Evolutionary conservation across 2,797 vertebrate genomes (phyloP), one percentile per base, ranked within the genome.

Genomic region (Platalea minor): DNA sequence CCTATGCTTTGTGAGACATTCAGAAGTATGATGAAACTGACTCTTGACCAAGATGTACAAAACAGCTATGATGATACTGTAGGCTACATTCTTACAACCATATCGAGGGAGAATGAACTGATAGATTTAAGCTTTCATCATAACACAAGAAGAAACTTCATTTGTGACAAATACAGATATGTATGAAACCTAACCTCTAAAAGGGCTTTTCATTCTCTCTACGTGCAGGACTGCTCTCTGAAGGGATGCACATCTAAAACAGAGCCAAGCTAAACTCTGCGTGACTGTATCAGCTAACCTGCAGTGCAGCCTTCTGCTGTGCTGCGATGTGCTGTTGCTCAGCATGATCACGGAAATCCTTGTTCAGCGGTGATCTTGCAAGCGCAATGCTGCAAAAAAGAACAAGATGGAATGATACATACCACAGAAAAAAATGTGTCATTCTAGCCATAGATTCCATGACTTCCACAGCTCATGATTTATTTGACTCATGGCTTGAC

Each of bases 261-360:
- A 68, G 11, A 54, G 33, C 31, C 68, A 84, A 73, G 17, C 10
- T 61, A 33, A 88, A 54, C 46, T 45, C 41, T 11, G 20, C 17
- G 45, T 23, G 56, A 46, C 18, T 17, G 1, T 24, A 56, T 33
- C 28, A 60, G 18, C 97, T 97, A 73, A 98, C 99, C 98, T 99
- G 99, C 94, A 99, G 94, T n/a, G 99, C 99, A 82, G 99, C 99
- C 97, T 99, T 99, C 97, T 99, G 99, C 65, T 99, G 99, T 57
- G 99, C 99, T 51, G 99, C 99, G 13, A 99, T 99, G 93, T 99
- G 99, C 97, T 99, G 99, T 85, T 99, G 99, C 95, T 99, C 99
- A 2, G 99, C 99, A 16, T 99, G 99, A 88, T 99, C 99, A 93
- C 99, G 98, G 93, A 98, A 99, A 95, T 99, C 99, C 96, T 99